These are phyloP conservation scores for Vanessa tameamea DNA, from an alignment of 1,140 invertebrate species.

Conservation along the genomic window DNA sequence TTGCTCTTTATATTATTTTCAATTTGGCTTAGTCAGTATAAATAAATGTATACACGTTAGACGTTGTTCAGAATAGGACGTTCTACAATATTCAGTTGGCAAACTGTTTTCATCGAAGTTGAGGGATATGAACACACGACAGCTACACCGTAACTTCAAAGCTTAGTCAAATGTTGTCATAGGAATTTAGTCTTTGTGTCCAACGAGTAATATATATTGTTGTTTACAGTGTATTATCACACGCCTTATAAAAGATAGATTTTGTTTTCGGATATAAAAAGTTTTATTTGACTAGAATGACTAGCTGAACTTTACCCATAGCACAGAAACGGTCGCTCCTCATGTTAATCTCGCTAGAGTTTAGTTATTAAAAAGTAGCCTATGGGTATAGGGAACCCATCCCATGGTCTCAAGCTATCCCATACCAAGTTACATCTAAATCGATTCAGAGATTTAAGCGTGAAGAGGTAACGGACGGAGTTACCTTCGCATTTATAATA, in stretches of 20 bases:
- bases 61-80: constrained; percentile 22
- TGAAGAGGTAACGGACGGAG: no score
- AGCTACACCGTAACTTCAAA: not conserved
- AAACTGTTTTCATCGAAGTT: constrained; percentile 31
- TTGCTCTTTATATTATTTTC: constrained; percentile 2
- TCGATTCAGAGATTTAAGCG: no score
- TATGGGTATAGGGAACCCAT: no score
- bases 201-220: not conserved
- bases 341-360: no score
- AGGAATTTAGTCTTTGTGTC: not conserved
- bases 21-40: constrained; percentile 21
- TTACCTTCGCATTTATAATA: no score
- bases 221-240: not conserved
- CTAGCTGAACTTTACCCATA: not conserved
- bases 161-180: constrained; percentile 9
- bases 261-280: constrained; percentile 18
- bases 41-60: constrained; percentile 26
- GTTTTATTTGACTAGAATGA: constrained; percentile 11
- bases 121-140: constrained; percentile 6
- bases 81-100: constrained; percentile 31
- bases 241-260: not conserved
- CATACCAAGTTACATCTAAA: no score
- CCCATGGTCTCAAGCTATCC: no score
- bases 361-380: no score
- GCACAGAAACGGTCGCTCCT: no score